Evolutionary conservation across 1,140 invertebrate species (phyloP).

Genomic region (Macrobrachium rosenbergii): DNA sequence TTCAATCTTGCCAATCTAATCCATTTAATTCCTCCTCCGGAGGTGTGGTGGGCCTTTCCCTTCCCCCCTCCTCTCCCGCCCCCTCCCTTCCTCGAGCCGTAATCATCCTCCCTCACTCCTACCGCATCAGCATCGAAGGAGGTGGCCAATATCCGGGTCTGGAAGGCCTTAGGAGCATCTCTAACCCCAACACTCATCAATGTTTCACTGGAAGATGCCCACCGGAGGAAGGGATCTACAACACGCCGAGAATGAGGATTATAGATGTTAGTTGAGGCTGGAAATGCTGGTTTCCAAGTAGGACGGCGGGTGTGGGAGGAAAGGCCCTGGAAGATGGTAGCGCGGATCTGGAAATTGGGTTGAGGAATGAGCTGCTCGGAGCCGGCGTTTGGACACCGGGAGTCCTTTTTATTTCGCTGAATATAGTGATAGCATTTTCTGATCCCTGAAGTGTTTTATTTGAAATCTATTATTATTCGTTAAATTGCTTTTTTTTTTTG

Average conservation of each 20-base stretch:
- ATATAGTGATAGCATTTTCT: no score
- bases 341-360: neutral
- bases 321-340: neutral
- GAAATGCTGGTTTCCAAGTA: neutral
- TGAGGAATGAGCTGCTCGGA: neutral
- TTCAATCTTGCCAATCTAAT: constrained; percentile 57
- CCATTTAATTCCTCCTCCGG: constrained; percentile 50
- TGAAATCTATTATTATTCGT: no score
- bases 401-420: no score
- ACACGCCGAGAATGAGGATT: neutral
- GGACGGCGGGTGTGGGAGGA: neutral
- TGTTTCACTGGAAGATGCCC: constrained; percentile 47
- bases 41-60: constrained; percentile 1
- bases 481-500: no score
- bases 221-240: constrained; percentile 17
- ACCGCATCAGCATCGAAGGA: constrained; percentile 19
- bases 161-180: neutral
- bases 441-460: no score
- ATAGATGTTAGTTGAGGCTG: neutral
- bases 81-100: no score
- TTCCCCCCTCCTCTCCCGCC: no score
- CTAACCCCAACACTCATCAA: constrained; percentile 48
- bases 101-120: no score
- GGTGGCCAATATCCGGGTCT: constrained; percentile 49
- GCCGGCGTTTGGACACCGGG: no score